A percentile compares a stretch with the other conserved stretches of the same genome.
Evolutionary conservation across 2,888 invertebrate genomes (phyloP).

Genomic region (Tetanocera ferruginea): DNA sequence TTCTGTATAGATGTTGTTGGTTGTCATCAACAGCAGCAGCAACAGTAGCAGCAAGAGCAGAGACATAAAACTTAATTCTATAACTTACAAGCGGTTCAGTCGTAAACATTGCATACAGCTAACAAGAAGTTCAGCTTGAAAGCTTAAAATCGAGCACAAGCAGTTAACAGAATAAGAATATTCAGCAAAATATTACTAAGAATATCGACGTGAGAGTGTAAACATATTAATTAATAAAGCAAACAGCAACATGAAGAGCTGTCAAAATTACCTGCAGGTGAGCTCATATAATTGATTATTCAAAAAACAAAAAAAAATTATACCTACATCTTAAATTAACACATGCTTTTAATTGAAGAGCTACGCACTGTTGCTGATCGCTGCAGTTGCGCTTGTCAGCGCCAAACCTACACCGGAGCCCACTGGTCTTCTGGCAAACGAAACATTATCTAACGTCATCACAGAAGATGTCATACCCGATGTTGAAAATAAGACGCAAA

Average conservation of each 20-base stretch:
- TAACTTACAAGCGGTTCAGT: constrained; percentile 56
- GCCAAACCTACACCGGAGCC: neutral
- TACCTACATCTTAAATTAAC: neutral
- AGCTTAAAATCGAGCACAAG: constrained; percentile 43
- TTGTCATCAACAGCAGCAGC: neutral
- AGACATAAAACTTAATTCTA: constrained; percentile 59
- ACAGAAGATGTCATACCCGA: constrained; percentile 63
- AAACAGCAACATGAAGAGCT: constrained; percentile 44
- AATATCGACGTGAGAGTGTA: constrained; percentile 36
- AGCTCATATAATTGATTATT: constrained; percentile 37
- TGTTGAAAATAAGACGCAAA: constrained; percentile 60
- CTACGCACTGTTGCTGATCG: neutral
- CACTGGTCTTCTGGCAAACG: constrained; percentile 28
- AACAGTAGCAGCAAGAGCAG: constrained; percentile 33
- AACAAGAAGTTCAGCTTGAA: constrained; percentile 47
- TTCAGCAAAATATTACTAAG: constrained; percentile 30
- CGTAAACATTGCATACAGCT: constrained; percentile 55
- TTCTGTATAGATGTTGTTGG: neutral
- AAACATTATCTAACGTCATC: constrained; percentile 48
- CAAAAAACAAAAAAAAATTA: neutral
- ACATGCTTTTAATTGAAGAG: neutral
- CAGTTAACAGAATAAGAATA: constrained; percentile 21
- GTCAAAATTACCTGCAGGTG: constrained; percentile 45
- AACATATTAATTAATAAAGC: neutral
- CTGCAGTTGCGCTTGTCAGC: neutral